These are phyloP conservation scores for Arizona elegans DNA, from an alignment of 2,113 vertebrate species.

Conservation along the genomic window DNA sequence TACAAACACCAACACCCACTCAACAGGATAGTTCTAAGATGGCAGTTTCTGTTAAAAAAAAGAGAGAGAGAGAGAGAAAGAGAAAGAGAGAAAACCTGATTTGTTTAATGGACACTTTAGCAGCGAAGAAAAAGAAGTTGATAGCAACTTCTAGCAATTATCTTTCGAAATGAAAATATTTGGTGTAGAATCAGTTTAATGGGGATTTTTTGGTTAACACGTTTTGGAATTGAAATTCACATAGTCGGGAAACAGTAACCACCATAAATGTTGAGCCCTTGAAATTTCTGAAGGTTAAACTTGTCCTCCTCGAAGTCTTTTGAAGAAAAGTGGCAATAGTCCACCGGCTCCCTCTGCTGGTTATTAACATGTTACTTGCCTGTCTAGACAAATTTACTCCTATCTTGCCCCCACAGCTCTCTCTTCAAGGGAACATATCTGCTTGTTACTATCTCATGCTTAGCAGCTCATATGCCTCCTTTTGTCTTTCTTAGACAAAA, in stretches of 20 bases:
- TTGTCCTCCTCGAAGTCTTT: neutral
- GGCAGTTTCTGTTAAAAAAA: slow-evolving; percentile 60
- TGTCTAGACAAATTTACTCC: neutral
- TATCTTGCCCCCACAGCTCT: neutral
- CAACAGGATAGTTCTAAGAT: slow-evolving; percentile 75
- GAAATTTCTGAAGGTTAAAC: neutral
- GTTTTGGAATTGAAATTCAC: slow-evolving; percentile 26
- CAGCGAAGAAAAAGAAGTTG: slow-evolving; percentile 47
- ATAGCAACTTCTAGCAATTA: slow-evolving; percentile 47
- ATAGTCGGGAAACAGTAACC: neutral
- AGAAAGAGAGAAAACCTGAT: slow-evolving; percentile 49
- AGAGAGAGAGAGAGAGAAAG: neutral
- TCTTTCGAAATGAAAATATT: slow-evolving; percentile 35
- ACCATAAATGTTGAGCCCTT: neutral
- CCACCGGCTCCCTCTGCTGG: slow-evolving; percentile 19
- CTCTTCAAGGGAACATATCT: neutral
- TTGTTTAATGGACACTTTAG: slow-evolving; percentile 60
- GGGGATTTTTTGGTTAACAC: neutral
- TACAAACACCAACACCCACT: slow-evolving; percentile 79
- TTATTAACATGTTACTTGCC: neutral
- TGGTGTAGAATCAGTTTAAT: slow-evolving; percentile 10
- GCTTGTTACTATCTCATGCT: neutral
- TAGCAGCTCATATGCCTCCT: neutral
- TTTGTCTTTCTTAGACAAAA: neutral
- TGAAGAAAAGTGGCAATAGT: neutral